These are phyloP conservation scores for Xenops minutus DNA, from an alignment of 2,797 vertebrate genomes.

Conservation along the genomic window DNA sequence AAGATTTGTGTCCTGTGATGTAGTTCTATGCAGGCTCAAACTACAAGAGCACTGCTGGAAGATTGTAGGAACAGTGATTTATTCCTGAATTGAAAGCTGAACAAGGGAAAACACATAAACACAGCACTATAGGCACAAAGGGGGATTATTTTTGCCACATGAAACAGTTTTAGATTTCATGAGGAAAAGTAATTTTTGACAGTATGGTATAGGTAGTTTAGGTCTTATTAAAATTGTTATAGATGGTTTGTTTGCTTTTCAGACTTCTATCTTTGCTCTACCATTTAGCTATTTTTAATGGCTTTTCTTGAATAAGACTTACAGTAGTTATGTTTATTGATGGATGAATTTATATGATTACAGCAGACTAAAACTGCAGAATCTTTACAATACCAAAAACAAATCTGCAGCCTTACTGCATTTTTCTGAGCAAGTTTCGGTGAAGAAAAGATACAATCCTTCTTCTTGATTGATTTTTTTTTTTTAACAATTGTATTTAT, in stretches of 20 bases:
- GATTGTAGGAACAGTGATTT: neutral
- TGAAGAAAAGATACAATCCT: neutral
- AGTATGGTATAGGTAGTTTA: neutral
- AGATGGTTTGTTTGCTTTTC: conserved; percentile 17
- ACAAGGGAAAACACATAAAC: conserved; percentile 37
- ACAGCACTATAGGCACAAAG: conserved; percentile 5
- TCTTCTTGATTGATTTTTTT: neutral
- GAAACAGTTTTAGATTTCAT: conserved; percentile 46
- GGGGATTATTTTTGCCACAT: conserved; percentile 41
- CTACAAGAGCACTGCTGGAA: neutral
- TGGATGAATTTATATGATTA: conserved; percentile 27
- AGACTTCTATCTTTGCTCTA: neutral
- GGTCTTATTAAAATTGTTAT: conserved; percentile 7
- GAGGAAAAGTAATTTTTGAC: conserved; percentile 48
- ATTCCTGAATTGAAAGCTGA: conserved; percentile 3
- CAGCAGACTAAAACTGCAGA: conserved; percentile 13
- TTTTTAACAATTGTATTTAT: neutral
- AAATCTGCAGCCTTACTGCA: neutral
- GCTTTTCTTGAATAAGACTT: conserved; percentile 14
- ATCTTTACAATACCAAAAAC: neutral
- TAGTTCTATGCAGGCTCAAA: neutral
- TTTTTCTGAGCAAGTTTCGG: conserved; percentile 8
- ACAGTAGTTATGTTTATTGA: conserved; percentile 26
- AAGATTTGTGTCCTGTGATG: conserved; percentile 5
- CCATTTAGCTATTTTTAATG: conserved; percentile 27